A percentile compares a stretch with the other conserved stretches of the same genome.
Conservation (phyloP, 2,797 vertebrate genomes). For the Muscicapa comitata region DNA sequence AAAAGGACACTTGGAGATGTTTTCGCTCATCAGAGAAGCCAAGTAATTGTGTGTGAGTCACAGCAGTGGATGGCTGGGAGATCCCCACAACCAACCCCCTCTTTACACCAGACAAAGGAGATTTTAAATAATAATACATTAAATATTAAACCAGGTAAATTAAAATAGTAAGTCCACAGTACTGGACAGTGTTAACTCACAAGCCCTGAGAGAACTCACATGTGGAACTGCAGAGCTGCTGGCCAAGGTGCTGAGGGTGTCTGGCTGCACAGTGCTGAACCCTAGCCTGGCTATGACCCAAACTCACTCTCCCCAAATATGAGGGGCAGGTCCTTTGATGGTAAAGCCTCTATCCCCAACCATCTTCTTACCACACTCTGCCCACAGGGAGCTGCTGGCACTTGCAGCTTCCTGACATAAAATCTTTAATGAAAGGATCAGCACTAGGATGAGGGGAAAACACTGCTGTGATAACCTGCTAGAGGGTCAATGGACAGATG, state of each 20-base stretch:
- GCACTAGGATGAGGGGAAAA: neutral
- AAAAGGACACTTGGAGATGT: neutral
- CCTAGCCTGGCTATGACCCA: neutral
- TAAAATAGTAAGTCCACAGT: neutral
- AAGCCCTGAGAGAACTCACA: neutral
- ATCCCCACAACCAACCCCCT: neutral
- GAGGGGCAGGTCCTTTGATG: neutral
- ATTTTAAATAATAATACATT: neutral
- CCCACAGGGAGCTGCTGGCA: neutral
- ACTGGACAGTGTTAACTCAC: neutral
- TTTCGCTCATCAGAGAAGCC: neutral
- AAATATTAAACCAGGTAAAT: neutral
- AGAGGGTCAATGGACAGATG: neutral
- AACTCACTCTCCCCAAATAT: neutral
- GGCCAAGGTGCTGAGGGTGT: neutral
- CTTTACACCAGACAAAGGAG: neutral
- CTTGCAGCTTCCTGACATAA: neutral
- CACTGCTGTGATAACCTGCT: neutral
- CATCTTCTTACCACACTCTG: accelerated
- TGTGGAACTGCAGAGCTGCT: neutral
- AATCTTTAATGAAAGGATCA: neutral
- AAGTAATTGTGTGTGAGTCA: neutral
- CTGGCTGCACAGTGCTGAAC: neutral
- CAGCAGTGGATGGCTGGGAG: neutral
- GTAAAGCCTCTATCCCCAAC: neutral